Conservation (phyloP, 2,113 vertebrate species). For the Australoheros scitulus region DNA sequence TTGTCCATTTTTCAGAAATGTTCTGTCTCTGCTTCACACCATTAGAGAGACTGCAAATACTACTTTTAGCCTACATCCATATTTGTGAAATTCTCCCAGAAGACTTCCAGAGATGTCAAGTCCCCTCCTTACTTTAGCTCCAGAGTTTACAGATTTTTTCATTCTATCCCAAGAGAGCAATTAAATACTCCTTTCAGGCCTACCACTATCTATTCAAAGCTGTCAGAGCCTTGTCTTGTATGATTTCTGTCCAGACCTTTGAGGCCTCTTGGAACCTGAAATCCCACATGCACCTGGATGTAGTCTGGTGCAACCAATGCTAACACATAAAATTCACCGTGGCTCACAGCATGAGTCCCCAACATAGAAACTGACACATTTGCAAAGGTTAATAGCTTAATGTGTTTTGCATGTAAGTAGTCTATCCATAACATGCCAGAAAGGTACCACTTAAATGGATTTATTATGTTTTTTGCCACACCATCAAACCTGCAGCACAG, state of each 20-base stretch:
- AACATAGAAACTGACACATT: conserved; percentile 13
- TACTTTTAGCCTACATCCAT: conserved; percentile 28
- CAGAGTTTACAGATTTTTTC: conserved; percentile 36
- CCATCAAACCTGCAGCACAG: background rate
- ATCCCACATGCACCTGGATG: conserved; percentile 40
- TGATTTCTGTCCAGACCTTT: conserved; percentile 40
- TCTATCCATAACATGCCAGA: conserved; percentile 20
- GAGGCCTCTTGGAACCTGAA: conserved; percentile 4
- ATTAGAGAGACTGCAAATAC: conserved; percentile 22
- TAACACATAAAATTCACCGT: background rate
- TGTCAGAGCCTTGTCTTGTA: conserved; percentile 44
- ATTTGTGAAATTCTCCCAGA: background rate
- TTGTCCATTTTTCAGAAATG: conserved; percentile 31
- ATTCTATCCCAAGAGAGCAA: conserved; percentile 41
- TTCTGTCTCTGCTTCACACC: conserved; percentile 5
- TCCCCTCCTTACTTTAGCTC: conserved; percentile 14
- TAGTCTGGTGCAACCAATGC: conserved; percentile 5
- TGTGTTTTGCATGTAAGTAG: conserved; percentile 19
- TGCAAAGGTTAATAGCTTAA: conserved; percentile 27
- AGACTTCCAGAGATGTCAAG: conserved; percentile 18
- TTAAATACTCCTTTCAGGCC: conserved; percentile 34
- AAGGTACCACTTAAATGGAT: background rate
- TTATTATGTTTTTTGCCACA: conserved; percentile 3
- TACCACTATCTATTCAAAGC: conserved; percentile 24
- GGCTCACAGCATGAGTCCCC: background rate